Evolutionary conservation across 2,797 vertebrate genomes (phyloP), one percentile per base, ranked within the genome.

Genomic region (Morelia viridis): DNA sequence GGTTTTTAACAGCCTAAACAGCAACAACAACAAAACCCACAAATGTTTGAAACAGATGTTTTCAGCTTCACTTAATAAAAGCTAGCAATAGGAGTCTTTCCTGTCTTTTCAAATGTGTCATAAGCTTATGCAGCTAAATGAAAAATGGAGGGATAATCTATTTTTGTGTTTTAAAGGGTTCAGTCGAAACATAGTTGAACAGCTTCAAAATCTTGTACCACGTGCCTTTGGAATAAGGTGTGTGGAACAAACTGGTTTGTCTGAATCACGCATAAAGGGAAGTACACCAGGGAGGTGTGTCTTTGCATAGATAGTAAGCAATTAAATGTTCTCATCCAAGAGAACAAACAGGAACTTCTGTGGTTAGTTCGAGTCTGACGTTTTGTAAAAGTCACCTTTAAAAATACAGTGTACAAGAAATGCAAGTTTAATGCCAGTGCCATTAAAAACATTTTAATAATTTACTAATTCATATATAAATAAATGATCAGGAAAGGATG

Each of bases 341-440:
- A 11, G 22, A 11, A 19, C 84, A 88, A 84, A 90, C 90, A 92
- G 31, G 94, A 92, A 91, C 92, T 93, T 11, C 35, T 94, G 92
- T 84, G 68, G 68, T 88, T 93, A 53, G 84, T 92, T 31, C 15
- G 53, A 85, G 91, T 94, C 26, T 26, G 41, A 90, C 64, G 53
- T 68, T 50, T 92, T 85, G 28, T 46, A 89, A 76, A 91, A 90
- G 13, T 56, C 92, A 89, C 91, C 94, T 89, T 85, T n/a, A 31
- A 13, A 90, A 93, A 95, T 93, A 85, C 91, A 90, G 88, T 53
- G 24, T 91, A 10, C 28, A 56, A 22, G 41, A 88, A 62, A 61
- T 64, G n/a, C 92, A 24, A 17, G 60, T 2, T 41, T 88, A 17
- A 19, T 86, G 60, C 5, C 85, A 90, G 76, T 65, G 86, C 28